Evolutionary conservation across 2,797 vertebrate genomes (phyloP).

Genomic region (Acanthiza pusilla): DNA sequence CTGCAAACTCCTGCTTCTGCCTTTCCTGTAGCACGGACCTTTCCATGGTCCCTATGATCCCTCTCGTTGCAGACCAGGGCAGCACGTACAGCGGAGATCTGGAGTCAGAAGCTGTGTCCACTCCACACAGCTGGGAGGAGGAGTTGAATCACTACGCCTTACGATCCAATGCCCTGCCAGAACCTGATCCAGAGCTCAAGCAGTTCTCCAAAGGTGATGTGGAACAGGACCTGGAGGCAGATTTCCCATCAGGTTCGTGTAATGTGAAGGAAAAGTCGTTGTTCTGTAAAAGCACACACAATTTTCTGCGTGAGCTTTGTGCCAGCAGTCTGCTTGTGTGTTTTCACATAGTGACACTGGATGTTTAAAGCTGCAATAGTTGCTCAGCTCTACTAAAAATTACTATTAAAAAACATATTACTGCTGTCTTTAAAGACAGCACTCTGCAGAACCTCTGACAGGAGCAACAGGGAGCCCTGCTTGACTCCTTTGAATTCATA

Average conservation of each 20-base stretch:
- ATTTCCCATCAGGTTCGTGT: conserved; percentile 86
- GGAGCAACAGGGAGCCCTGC: background rate
- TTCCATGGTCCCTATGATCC: background rate
- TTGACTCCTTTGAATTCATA: background rate
- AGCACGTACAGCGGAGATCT: conserved; percentile 89
- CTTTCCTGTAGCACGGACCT: background rate
- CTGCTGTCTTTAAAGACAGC: background rate
- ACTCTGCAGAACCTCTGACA: background rate
- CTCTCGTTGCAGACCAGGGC: conserved; percentile 79
- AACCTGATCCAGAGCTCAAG: conserved; percentile 69
- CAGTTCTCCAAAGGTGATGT: conserved; percentile 73
- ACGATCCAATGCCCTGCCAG: conserved; percentile 71
- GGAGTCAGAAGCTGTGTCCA: conserved; percentile 89
- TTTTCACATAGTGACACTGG: background rate
- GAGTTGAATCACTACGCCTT: conserved; percentile 82
- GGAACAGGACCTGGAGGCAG: conserved; percentile 89
- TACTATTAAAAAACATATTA: background rate
- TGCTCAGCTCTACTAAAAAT: background rate
- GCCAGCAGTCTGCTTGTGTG: background rate
- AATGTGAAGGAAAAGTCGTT: background rate
- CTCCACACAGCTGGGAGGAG: conserved; percentile 89
- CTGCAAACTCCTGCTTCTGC: background rate
- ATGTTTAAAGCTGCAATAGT: background rate
- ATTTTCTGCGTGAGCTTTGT: background rate
- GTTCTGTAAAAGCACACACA: background rate